These are phyloP conservation scores for Phoxinus phoxinus DNA, from an alignment of 2,113 vertebrate species.

Conservation along the genomic window DNA sequence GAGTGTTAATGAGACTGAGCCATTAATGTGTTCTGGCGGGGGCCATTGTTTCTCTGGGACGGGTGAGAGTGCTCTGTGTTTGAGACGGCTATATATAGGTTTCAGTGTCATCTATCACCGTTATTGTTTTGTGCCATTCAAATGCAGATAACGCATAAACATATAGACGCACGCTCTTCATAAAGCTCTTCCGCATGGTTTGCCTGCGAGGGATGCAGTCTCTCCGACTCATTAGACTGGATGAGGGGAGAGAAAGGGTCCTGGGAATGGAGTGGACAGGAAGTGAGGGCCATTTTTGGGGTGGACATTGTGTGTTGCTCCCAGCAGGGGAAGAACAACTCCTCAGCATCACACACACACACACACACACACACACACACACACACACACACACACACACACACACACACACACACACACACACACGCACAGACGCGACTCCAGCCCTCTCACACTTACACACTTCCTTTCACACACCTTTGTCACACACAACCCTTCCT, in stretches of 20 bases:
- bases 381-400: conserved; percentile 35
- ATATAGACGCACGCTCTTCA: conserved; percentile 51
- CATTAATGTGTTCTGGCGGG: conserved; percentile 48
- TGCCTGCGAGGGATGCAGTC: conserved; percentile 29
- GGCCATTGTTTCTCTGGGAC: conserved; percentile 47
- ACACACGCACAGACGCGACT: conserved; percentile 5
- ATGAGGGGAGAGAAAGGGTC: conserved; percentile 60
- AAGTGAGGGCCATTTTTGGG: conserved; percentile 74
- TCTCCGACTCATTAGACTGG: conserved; percentile 42
- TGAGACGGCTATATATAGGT: conserved; percentile 44
- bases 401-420: too few species aligned
- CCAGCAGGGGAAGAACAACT: conserved; percentile 68
- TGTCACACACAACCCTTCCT: background rate
- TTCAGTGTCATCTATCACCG: conserved; percentile 13
- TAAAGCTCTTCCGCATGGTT: conserved; percentile 67
- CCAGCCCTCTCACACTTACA: conserved; percentile 21
- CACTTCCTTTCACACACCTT: conserved; percentile 46
- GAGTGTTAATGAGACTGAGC: conserved; percentile 61
- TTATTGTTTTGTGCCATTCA: conserved; percentile 24
- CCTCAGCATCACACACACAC: conserved; percentile 50
- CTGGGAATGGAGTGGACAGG: conserved; percentile 66
- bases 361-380: too few species aligned
- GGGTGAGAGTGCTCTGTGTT: conserved; percentile 47
- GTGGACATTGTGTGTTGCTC: conserved; percentile 69
- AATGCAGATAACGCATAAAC: conserved; percentile 20